Evolutionary conservation across 2,113 vertebrate species (phyloP), one percentile per base, ranked within the genome.

Genomic region (Otus sunia): DNA sequence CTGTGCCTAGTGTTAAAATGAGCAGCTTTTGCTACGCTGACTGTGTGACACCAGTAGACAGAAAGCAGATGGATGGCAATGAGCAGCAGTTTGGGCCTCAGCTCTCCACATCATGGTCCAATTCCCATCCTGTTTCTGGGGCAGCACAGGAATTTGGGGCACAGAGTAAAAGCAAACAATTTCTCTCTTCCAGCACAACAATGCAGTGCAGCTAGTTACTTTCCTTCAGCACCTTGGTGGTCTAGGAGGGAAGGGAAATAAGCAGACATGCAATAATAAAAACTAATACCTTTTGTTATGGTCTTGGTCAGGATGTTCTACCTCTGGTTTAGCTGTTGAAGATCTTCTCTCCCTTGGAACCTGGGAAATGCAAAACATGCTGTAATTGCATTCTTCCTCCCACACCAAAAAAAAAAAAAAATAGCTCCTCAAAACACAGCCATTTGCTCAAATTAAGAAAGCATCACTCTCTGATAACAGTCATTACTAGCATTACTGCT

Each of bases 341-440:
- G 98, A 98, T 96, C 99, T 98, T 94, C 99, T 99, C 49, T 99
- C 99, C 91, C 99, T 98, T 76, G 99, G 99, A 97, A 99, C 99
- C 99, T 99, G 97, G 62, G 82, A 93, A 94, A 92, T 37, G 43
- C n/a, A 85, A 75, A 41, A 84, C 37, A 36, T 52, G 29, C 9
- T 94, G 5, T 5, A 95, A 63, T 67, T 55, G n/a, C 49, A 25
- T 55, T 74, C 59, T 53, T 80, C n/a, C 20, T 74, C 43, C 17
- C 19, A 29, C 34, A 45, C 7, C 37, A 45, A 68, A 50, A 68
- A 59, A 56, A 59, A 56, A 77, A 34, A 78, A 41, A 34, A 11
- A 1, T 3, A 55, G 14, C 30, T 58, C 45, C 72, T 76, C 69
- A 68, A 78, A 75, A 59, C 52, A n/a, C 29, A 86, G 50, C 4